Conservation (phyloP, 2,113 vertebrate species). For the Gasterosteus nipponicus region DNA sequence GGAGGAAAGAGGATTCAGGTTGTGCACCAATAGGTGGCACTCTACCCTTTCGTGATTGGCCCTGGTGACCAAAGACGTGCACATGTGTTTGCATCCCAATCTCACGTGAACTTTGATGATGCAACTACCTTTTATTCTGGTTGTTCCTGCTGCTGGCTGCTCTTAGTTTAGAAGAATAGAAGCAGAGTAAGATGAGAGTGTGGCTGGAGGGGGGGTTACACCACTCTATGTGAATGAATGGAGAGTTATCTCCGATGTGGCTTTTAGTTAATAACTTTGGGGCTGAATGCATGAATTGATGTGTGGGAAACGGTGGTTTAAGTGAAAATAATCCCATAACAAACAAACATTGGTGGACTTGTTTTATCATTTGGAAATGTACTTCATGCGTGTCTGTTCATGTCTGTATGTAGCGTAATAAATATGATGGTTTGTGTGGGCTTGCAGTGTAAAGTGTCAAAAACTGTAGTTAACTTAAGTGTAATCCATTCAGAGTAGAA, state of each 20-base stretch:
- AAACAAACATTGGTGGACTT: neutral
- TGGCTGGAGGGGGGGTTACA: neutral
- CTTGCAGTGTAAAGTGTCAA: constrained; percentile 3
- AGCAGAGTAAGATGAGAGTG: constrained; percentile 17
- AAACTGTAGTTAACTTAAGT: neutral
- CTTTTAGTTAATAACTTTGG: neutral
- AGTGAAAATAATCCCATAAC: neutral
- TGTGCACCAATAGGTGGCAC: constrained; percentile 83
- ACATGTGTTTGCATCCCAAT: neutral
- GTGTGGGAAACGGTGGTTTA: neutral
- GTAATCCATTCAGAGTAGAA: constrained; percentile 6
- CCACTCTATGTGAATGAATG: constrained; percentile 16
- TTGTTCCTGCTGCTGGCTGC: constrained; percentile 28
- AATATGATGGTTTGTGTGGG: neutral
- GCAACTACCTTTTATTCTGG: constrained; percentile 3
- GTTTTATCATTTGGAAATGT: neutral
- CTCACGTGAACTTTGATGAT: constrained; percentile 29
- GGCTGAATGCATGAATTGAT: constrained; percentile 12
- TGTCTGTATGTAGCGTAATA: neutral
- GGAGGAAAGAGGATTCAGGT: constrained; percentile 57
- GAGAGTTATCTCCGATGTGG: neutral
- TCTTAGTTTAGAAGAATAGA: constrained; percentile 22
- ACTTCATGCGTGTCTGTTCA: neutral
- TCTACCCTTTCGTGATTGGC: constrained; percentile 80
- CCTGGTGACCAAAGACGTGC: constrained; percentile 51